These are phyloP conservation scores for Tragelaphus scriptus DNA, from an alignment of 2,113 vertebrate genomes.

Conservation along the genomic window DNA sequence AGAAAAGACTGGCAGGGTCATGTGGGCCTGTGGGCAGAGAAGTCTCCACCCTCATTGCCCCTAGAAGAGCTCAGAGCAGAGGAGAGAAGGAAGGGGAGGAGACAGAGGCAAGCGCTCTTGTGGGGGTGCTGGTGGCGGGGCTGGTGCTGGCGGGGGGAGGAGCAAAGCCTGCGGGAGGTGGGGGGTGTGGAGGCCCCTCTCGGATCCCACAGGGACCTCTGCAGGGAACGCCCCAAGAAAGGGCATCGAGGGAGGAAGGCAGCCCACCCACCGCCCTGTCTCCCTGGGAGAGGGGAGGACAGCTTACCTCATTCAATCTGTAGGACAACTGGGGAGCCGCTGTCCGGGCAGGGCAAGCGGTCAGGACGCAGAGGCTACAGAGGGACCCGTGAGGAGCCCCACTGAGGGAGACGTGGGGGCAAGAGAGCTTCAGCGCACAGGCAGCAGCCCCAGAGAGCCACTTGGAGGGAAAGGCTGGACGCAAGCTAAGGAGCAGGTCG, in stretches of 20 bases:
- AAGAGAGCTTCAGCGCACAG: background rate
- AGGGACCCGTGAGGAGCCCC: background rate
- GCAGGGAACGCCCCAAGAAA: background rate
- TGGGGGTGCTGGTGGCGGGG: too few relatives aligned
- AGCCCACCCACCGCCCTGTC: background rate
- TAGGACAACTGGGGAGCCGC: background rate
- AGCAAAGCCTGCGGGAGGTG: background rate
- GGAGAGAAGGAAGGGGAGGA: background rate
- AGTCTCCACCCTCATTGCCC: background rate
- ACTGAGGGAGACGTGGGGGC: background rate
- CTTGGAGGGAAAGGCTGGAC: too few relatives aligned
- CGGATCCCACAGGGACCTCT: too few relatives aligned
- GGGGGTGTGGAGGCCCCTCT: too few relatives aligned
- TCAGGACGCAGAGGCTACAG: background rate
- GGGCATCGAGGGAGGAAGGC: too few relatives aligned
- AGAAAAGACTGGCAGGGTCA: background rate
- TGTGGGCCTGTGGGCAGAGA: too few relatives aligned
- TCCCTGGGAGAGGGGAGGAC: background rate
- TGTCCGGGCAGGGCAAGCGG: fast-evolving
- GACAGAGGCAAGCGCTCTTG: background rate
- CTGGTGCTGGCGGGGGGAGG: fast-evolving
- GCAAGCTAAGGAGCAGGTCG: fast-evolving
- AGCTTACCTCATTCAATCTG: background rate
- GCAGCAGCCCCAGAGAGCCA: background rate
- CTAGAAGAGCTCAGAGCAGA: background rate